Base-by-base conservation (phyloP, 2,113 vertebrate genomes). In the Bathybates hornii region DNA sequence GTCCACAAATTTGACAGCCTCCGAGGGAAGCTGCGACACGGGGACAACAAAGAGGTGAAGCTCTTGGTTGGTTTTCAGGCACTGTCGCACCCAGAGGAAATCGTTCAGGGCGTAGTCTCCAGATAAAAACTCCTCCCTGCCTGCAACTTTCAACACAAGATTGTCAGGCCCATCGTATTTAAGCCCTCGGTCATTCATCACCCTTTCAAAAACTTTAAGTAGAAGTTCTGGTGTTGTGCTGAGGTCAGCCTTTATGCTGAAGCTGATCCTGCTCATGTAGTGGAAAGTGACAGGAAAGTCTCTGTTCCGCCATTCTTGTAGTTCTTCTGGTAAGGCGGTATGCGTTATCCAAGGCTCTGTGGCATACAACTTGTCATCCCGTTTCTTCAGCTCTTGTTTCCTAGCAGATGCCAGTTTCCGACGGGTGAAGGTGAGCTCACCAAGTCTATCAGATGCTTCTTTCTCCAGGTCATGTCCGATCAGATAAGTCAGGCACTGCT, bases 31-130 rank as follows among this genome's bases (percentile, higher is more conserved):
- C 50, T 92, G 91, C 0, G 94, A 90, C 17, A 94, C n/a, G 1
- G 86, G 84, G 29, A 96, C 80, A 43, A 97, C 92, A 11, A 91
- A 95, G 11, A 97, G 91, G 73, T 96, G 95, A 57, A 97, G 85
- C 7, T 94, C 95, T 43, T 94, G 85, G 19, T 86, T 92, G 50
- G 82, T 95, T 88, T 94, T 96, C 87, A 97, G 61, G 56, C 97
- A 97, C 17, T 95, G 95, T 7, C 95, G 92, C 27, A 97, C 95
- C 96, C 96, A 97, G 13, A 95, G 88, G 87, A 96, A 97, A 19
- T 94, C 68, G 1, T 86, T 91, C 27, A 97, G 94, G 2, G 80
- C 41, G 11, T 91, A n/a, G 14, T 95, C 86, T 59, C 97, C 96
- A 3, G 84, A 90, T 32, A 97, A 13, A 83, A 95, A 97, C 83